Conservation (phyloP, 2,113 vertebrate genomes). For the Pelecanus crispus region DNA sequence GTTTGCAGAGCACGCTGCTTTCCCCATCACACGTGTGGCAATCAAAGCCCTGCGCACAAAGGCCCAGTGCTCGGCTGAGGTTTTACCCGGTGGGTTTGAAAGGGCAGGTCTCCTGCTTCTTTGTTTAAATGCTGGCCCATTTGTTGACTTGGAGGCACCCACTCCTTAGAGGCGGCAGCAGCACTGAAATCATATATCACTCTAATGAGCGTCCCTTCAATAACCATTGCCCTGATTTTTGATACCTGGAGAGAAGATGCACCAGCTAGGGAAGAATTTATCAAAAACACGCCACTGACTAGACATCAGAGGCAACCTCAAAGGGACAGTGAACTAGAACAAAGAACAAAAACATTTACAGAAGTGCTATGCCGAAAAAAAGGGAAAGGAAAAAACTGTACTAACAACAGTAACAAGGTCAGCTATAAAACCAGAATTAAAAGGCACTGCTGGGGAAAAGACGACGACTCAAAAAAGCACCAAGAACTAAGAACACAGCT, state of each 20-base stretch:
- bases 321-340: conserved; percentile 74
- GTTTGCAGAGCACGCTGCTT: not conserved
- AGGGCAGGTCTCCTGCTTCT: conserved; percentile 60
- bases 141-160: conserved; percentile 67
- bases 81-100: not conserved
- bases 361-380: conserved; percentile 65
- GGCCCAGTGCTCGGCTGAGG: not conserved
- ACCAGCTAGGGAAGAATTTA: conserved; percentile 65
- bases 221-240: conserved; percentile 70
- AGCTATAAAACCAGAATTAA: conserved; percentile 69
- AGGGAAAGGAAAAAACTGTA: conserved; percentile 49
- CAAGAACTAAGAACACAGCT: conserved; percentile 62
- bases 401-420: conserved; percentile 75
- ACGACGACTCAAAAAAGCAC: conserved; percentile 65
- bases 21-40: not conserved
- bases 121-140: conserved; percentile 72
- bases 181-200: conserved; percentile 28
- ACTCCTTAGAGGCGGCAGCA: conserved; percentile 23
- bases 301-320: conserved; percentile 76
- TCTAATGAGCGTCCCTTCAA: conserved; percentile 73
- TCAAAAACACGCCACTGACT: conserved; percentile 71
- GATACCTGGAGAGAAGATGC: conserved; percentile 77
- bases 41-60: conserved; percentile 34
- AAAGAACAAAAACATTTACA: conserved; percentile 77
- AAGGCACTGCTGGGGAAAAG: conserved; percentile 68